Percentiles rank a stretch among this genome's conserved stretches.
phyloP scores from a whole-genome alignment of 2,797 vertebrate genomes.

The Karalla daura region DNA sequence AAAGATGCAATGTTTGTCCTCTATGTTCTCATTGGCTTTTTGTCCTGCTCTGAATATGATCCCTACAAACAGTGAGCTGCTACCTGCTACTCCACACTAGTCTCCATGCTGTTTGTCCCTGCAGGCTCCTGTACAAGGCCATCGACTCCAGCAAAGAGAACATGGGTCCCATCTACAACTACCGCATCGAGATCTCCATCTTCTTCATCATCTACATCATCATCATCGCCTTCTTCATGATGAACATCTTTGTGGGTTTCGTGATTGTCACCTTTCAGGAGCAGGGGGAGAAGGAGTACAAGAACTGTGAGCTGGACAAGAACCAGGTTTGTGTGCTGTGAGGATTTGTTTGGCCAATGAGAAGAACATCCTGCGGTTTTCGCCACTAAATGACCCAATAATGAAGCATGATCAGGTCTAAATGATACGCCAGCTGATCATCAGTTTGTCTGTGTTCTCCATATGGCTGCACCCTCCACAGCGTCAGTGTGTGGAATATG shows the following conservation, averaged over 20 bases:
- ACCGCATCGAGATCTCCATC: slow-evolving; percentile 97
- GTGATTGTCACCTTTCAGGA: slow-evolving; percentile 99
- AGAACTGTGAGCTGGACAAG: slow-evolving; percentile 99
- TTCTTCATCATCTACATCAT: slow-evolving; percentile 99
- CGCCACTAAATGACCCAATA: no score
- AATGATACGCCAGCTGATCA: neutral
- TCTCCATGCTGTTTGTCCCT: slow-evolving; percentile 38
- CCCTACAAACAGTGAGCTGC: no score
- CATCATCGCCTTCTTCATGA: slow-evolving; percentile 99
- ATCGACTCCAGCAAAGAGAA: slow-evolving; percentile 97
- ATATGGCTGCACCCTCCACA: slow-evolving; percentile 40
- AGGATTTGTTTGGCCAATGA: no score
- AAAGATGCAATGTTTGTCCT: no score
- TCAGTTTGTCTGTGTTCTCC: slow-evolving; percentile 7
- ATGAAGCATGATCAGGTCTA: no score
- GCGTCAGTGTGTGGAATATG: slow-evolving; percentile 99
- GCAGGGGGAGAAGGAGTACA: slow-evolving; percentile 98
- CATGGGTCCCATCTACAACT: slow-evolving; percentile 95
- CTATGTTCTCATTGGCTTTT: no score
- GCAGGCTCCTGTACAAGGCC: slow-evolving; percentile 94
- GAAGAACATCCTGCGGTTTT: no score
- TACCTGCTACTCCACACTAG: no score
- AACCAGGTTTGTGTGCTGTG: slow-evolving; percentile 94
- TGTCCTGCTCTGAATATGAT: no score
- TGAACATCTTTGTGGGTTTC: slow-evolving; percentile 99